Percentiles rank a stretch among this genome's conserved stretches.
Conservation (phyloP, 2,888 invertebrate species). For the Brenthis daphne region DNA sequence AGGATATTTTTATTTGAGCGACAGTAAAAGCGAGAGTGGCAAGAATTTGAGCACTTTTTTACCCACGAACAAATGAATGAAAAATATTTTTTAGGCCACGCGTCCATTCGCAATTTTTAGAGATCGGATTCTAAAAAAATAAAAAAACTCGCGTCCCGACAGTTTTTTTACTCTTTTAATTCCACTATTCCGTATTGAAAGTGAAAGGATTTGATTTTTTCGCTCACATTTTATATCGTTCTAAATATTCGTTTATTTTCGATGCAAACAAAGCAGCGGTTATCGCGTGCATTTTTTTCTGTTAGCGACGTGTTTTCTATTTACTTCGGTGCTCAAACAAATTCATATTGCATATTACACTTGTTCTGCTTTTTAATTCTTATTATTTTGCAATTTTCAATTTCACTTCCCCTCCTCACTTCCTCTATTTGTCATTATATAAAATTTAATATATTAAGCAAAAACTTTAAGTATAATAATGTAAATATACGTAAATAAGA, state of each 20-base stretch:
- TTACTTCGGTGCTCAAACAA: constrained; percentile 17
- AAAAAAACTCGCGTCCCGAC: constrained; percentile 33
- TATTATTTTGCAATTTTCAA: background rate
- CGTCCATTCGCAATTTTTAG: constrained; percentile 51
- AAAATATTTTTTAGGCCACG: constrained; percentile 52
- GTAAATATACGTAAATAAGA: too few relatives aligned
- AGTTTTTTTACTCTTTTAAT: constrained; percentile 41
- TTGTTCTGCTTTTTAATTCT: background rate
- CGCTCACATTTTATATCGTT: constrained; percentile 35
- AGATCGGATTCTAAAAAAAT: constrained; percentile 52
- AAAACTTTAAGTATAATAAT: too few relatives aligned
- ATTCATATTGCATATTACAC: constrained; percentile 5
- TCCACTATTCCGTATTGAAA: constrained; percentile 43
- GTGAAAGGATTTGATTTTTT: constrained; percentile 43
- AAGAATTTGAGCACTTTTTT: constrained; percentile 54
- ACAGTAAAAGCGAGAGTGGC: constrained; percentile 53
- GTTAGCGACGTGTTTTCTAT: constrained; percentile 23
- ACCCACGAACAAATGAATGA: constrained; percentile 51
- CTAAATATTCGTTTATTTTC: constrained; percentile 36
- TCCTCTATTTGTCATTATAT: too few relatives aligned
- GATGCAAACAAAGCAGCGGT: constrained; percentile 30
- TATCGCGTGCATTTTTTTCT: constrained; percentile 18
- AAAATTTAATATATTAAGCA: too few relatives aligned
- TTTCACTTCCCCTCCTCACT: too few relatives aligned
- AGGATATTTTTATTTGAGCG: constrained; percentile 55